phyloP scores from a whole-genome alignment of 2,113 vertebrate species.

The Ahaetulla prasina region DNA sequence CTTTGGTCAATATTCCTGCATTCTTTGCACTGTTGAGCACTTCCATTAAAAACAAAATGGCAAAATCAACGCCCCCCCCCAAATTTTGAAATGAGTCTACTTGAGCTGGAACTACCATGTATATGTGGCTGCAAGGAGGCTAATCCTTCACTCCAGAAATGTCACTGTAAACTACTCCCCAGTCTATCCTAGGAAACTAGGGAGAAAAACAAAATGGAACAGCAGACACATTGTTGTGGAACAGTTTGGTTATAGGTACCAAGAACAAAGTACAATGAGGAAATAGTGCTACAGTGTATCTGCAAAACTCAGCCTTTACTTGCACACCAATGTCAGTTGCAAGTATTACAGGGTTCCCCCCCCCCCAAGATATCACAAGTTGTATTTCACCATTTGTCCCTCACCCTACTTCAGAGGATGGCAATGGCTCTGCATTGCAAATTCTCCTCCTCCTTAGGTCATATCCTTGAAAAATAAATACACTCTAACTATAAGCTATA shows the following conservation, averaged over 20 bases:
- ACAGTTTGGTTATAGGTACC: neutral
- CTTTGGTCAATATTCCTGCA: neutral
- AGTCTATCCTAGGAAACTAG: neutral
- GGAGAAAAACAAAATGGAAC: neutral
- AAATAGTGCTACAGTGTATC: neutral
- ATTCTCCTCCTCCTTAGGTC: neutral
- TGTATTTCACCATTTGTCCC: neutral
- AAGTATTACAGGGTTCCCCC: neutral
- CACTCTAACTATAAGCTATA: neutral
- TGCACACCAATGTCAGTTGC: neutral
- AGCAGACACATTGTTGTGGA: neutral
- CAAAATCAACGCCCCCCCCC: neutral
- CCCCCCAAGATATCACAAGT: neutral
- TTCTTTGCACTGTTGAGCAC: neutral
- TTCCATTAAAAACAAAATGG: neutral
- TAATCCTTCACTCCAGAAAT: neutral
- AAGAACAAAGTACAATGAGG: neutral
- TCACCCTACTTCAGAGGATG: neutral
- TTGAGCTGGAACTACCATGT: neutral
- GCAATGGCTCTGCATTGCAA: neutral
- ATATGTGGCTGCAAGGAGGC: neutral
- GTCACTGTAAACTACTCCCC: neutral
- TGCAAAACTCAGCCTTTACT: neutral
- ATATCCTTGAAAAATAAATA: neutral
- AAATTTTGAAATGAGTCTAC: neutral